phyloP scores from a whole-genome alignment of 1,140 invertebrate species.

The fruit fly (Drosophila melanogaster) region Release_6_plus_ISO1_MT NT_033777.3:18349501-18350000 shows the following conservation, averaged over 20 bases:
- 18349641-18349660: conserved; percentile 21
- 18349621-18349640: conserved; percentile 8
- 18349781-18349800: conserved; percentile 19
- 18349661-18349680: conserved; percentile 35
- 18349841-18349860: conserved; percentile 74
- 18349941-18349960: conserved; percentile 63
- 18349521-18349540: not conserved
- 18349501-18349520: not conserved
- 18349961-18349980: conserved; percentile 43
- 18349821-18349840: conserved; percentile 63
- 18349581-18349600: conserved; percentile 32
- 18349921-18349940: conserved; percentile 41
- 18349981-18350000: not conserved
- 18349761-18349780: conserved; percentile 4
- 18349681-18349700: conserved; percentile 21
- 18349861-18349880: conserved; percentile 49
- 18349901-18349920: conserved; percentile 59
- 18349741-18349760: not conserved
- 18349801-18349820: conserved; percentile 34
- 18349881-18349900: conserved; percentile 43
- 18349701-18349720: conserved; percentile 44
- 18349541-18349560: conserved; percentile 4
- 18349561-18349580: conserved; percentile 2
- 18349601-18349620: conserved; percentile 30
- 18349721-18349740: conserved; percentile 26